Percentiles rank a stretch among this genome's conserved stretches.
phyloP scores from a whole-genome alignment of 2,797 vertebrate species.

The Luscinia luscinia region DNA sequence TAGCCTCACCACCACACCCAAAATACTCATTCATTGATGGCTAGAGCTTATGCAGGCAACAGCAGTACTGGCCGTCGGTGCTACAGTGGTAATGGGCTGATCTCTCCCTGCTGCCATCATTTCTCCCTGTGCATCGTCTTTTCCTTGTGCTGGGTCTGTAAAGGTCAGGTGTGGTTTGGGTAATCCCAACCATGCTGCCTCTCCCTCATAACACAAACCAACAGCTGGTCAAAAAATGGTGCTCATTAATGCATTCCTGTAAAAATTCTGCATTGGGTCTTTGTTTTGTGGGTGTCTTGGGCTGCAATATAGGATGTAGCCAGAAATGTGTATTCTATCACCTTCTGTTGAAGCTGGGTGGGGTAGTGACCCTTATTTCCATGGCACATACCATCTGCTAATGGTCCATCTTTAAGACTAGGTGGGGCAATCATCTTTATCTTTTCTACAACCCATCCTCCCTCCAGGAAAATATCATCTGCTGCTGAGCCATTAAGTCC shows the following conservation, averaged over 20 bases:
- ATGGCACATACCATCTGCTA: too few species aligned
- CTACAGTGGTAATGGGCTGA: accelerated
- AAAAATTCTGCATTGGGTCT: not conserved
- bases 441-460: too few species aligned
- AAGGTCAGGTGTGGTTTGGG: not conserved
- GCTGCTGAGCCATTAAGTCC: too few species aligned
- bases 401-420: too few species aligned
- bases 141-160: not conserved
- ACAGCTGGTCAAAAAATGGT: not conserved
- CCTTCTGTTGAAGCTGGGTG: too few species aligned
- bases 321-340: too few species aligned
- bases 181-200: accelerated
- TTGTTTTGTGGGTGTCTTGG: not conserved
- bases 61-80: not conserved
- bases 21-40: not conserved
- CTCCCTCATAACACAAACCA: not conserved
- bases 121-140: not conserved
- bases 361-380: too few species aligned
- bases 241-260: not conserved
- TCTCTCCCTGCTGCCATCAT: not conserved
- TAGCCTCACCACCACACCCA: not conserved
- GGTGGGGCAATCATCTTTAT: too few species aligned
- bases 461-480: too few species aligned
- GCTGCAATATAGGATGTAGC: too few species aligned
- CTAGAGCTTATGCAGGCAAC: not conserved